Base-by-base conservation (phyloP, 1,140 invertebrate genomes). In the Cepaea nemoralis region DNA sequence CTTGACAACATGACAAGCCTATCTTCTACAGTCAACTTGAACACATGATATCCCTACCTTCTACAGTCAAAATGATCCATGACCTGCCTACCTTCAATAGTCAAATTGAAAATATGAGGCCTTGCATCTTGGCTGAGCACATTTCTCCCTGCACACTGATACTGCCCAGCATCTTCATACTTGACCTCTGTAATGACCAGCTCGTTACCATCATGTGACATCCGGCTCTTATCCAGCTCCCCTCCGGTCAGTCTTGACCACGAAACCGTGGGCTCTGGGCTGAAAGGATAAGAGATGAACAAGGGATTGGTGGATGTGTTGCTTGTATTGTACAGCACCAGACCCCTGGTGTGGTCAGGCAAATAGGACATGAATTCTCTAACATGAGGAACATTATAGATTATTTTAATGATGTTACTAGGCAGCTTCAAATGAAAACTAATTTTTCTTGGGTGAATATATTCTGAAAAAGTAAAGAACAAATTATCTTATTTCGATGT, bases 91-190 rank as follows among this genome's bases (percentile, higher is more conserved):
- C 87, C 80, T 83, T 86, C 81, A 6, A 88, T 85, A 8, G 39
- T 77, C 14, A 88, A 42, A 6, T 24, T 82, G 73, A 88, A 88
- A 5, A 8, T 83, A 0, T 82, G n/a, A 24, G 39, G 81, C 1
- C 78, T 77, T 1, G 40, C 37, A 12, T 75, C 27, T 12, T 42
- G 0, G 12, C 45, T 37, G 10, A 85, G 67, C 27, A 50, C 14
- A 79, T 89, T 90, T 5, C 59, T 75, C 27, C 87, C 89, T 1
- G 71, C 42, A 55, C 89, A 90, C 55, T 86, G 83, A 66, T 90
- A 90, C 59, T 80, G 55, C 16, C 88, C 88, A n/a, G 83, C 85
- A 81, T 90, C 89, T 27, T 85, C 87, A 81, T 82, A 85, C 35
- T 88, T 50, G 5, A 90, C 83, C 22, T 86, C 80, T 22, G 82